These are phyloP conservation scores for Drosophila nigrodunni DNA, from an alignment of 1,140 invertebrate species.

Conservation along the genomic window DNA sequence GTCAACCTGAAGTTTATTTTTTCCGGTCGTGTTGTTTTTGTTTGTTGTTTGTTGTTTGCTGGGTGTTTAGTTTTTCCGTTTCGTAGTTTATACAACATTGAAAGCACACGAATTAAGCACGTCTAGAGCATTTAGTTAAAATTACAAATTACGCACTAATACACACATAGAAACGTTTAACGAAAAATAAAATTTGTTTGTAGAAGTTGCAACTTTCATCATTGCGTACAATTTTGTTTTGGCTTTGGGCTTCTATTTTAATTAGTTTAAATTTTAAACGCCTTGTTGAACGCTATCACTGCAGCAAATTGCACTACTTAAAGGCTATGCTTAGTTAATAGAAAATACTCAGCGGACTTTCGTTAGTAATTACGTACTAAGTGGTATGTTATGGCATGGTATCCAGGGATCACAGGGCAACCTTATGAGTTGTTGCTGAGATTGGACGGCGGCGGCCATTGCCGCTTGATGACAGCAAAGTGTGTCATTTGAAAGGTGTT, in stretches of 20 bases:
- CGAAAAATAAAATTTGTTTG: slow-evolving; percentile 9
- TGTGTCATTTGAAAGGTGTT: slow-evolving; percentile 93
- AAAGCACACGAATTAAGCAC: slow-evolving; percentile 75
- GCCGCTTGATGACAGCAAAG: slow-evolving; percentile 92
- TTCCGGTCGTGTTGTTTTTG: slow-evolving; percentile 9
- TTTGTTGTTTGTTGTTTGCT: slow-evolving; percentile 28
- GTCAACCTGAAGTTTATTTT: slow-evolving; percentile 1
- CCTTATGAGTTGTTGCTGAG: slow-evolving; percentile 68
- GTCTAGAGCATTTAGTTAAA: slow-evolving; percentile 66
- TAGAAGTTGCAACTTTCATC: slow-evolving; percentile 17
- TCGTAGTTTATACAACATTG: slow-evolving; percentile 71
- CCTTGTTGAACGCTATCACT: slow-evolving; percentile 29
- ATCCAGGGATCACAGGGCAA: slow-evolving; percentile 18
- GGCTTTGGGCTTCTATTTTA: neutral
- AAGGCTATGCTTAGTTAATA: slow-evolving; percentile 39
- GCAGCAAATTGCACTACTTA: slow-evolving; percentile 46
- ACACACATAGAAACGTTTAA: slow-evolving; percentile 50
- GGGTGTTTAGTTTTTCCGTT: slow-evolving; percentile 50
- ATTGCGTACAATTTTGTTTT: slow-evolving; percentile 3
- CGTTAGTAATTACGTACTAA: slow-evolving; percentile 44
- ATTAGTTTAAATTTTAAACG: neutral
- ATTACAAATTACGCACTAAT: slow-evolving; percentile 76
- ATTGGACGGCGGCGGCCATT: slow-evolving; percentile 81
- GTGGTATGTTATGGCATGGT: slow-evolving; percentile 20
- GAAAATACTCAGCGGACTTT: slow-evolving; percentile 51